A percentile compares a stretch with the other conserved stretches of the same genome.
These are phyloP conservation scores for Paracanthobrama guichenoti DNA, from an alignment of 2,113 vertebrate species.

Conservation along the genomic window DNA sequence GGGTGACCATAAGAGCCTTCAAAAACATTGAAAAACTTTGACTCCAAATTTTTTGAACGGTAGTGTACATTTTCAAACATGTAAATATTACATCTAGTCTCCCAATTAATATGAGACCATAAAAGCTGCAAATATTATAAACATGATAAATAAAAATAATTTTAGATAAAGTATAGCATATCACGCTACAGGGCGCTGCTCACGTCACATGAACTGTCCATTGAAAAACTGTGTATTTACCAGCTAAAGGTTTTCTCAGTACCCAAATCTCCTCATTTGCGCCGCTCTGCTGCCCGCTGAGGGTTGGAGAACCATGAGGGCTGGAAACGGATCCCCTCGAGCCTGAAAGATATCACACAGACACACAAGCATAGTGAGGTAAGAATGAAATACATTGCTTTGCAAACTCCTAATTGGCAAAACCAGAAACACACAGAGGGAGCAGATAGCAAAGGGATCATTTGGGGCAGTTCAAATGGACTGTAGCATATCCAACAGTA, in stretches of 20 bases:
- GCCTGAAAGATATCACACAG: constrained; percentile 71
- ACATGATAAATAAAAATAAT: not conserved
- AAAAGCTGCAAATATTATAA: not conserved
- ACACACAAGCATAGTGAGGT: constrained; percentile 44
- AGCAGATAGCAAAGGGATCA: constrained; percentile 11
- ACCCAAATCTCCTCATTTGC: constrained; percentile 94
- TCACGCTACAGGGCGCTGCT: too few relatives aligned
- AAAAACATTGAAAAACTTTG: not conserved
- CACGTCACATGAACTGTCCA: not conserved
- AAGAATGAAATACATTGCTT: constrained; percentile 29
- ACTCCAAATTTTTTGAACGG: not conserved
- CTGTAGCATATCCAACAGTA: constrained; percentile 11
- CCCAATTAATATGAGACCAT: not conserved
- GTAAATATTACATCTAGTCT: not conserved
- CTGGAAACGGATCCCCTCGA: constrained; percentile 84
- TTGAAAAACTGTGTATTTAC: constrained; percentile 66
- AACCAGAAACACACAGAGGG: constrained; percentile 4
- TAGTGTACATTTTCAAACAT: too few relatives aligned
- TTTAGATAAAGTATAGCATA: not conserved
- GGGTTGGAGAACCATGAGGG: constrained; percentile 85
- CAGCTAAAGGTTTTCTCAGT: constrained; percentile 91
- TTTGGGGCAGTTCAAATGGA: constrained; percentile 31
- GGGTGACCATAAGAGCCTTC: not conserved
- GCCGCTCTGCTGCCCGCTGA: constrained; percentile 71
- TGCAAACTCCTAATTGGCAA: not conserved